Evolutionary conservation across 2,888 invertebrate genomes (phyloP).

Genomic region (Archips crataeganus): DNA sequence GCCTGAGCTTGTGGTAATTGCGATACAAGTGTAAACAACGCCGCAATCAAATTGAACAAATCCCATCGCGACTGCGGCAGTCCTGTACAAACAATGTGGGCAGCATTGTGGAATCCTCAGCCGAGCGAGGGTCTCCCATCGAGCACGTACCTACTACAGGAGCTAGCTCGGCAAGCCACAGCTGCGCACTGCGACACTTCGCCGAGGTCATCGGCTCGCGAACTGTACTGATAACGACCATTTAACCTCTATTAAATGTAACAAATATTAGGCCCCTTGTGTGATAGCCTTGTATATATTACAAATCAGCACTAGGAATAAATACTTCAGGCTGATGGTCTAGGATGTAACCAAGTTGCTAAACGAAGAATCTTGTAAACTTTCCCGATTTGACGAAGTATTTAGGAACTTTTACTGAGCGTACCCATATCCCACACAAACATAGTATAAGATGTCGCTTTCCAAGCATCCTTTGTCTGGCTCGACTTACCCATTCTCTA

Average conservation of each 20-base stretch:
- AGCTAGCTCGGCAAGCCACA: slow-evolving; percentile 49
- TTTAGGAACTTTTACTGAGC: not conserved
- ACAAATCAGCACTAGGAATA: not conserved
- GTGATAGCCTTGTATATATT: not conserved
- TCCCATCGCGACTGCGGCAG: slow-evolving; percentile 30
- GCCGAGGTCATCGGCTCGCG: slow-evolving; percentile 61
- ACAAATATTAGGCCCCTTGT: not conserved
- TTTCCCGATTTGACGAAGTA: not conserved
- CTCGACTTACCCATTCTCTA: slow-evolving; percentile 40
- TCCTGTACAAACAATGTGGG: slow-evolving; percentile 32
- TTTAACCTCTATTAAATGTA: slow-evolving; percentile 52
- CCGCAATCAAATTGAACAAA: slow-evolving; percentile 39
- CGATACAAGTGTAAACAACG: slow-evolving; percentile 35
- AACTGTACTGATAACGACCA: slow-evolving; percentile 59
- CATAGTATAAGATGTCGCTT: slow-evolving; percentile 25
- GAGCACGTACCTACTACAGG: slow-evolving; percentile 42
- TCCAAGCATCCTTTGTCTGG: slow-evolving; percentile 44
- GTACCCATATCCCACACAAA: slow-evolving; percentile 7
- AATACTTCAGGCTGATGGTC: not conserved
- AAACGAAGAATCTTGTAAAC: not conserved
- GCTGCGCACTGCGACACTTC: slow-evolving; percentile 69
- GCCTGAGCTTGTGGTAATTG: slow-evolving; percentile 26
- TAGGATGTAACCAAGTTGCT: not conserved
- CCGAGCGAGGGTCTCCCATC: slow-evolving; percentile 19
- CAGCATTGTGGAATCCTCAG: slow-evolving; percentile 17